A percentile compares a stretch with the other conserved stretches of the same genome.
phyloP scores from a whole-genome alignment of 2,113 vertebrate genomes.

The Rhinichthys klamathensis region DNA sequence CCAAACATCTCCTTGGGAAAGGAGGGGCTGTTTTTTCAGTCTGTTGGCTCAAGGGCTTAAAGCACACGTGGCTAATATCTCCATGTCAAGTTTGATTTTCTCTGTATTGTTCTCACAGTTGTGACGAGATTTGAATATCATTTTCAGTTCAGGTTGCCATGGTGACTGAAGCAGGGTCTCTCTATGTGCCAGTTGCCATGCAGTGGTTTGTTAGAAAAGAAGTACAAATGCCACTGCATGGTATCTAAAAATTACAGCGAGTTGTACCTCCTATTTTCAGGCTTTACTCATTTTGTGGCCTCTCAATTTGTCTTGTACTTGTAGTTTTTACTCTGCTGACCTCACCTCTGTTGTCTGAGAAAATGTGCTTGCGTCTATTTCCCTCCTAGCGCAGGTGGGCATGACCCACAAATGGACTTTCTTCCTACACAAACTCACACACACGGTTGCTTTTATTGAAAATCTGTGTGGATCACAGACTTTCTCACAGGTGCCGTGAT shows the following conservation, averaged over 20 bases:
- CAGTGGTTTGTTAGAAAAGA: slow-evolving; percentile 51
- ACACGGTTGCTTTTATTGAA: background rate
- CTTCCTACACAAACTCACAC: slow-evolving; percentile 24
- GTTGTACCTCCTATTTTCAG: background rate
- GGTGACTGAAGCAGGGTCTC: slow-evolving; percentile 64
- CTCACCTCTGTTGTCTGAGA: background rate
- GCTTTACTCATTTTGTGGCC: background rate
- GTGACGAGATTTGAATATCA: slow-evolving; percentile 66
- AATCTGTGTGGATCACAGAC: slow-evolving; percentile 26
- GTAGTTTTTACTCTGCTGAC: slow-evolving; percentile 27
- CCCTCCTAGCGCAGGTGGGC: slow-evolving; percentile 17
- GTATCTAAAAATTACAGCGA: background rate
- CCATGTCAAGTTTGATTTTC: slow-evolving; percentile 14
- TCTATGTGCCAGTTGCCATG: slow-evolving; percentile 72
- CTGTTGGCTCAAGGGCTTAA: background rate
- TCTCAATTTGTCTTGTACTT: background rate
- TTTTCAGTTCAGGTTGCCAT: slow-evolving; percentile 73
- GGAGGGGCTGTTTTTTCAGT: background rate
- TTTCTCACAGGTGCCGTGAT: slow-evolving; percentile 30
- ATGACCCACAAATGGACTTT: slow-evolving; percentile 46
- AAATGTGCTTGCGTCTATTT: background rate
- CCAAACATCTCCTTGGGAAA: slow-evolving; percentile 24
- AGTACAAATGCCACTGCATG: slow-evolving; percentile 22
- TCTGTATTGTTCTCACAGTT: slow-evolving; percentile 46
- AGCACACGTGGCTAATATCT: slow-evolving; percentile 1